Evolutionary conservation across 92 coral and sea anemone genomes (phyloP), one percentile per base, ranked within the genome.

Genomic region (Chrysogorgia sp.): DNA sequence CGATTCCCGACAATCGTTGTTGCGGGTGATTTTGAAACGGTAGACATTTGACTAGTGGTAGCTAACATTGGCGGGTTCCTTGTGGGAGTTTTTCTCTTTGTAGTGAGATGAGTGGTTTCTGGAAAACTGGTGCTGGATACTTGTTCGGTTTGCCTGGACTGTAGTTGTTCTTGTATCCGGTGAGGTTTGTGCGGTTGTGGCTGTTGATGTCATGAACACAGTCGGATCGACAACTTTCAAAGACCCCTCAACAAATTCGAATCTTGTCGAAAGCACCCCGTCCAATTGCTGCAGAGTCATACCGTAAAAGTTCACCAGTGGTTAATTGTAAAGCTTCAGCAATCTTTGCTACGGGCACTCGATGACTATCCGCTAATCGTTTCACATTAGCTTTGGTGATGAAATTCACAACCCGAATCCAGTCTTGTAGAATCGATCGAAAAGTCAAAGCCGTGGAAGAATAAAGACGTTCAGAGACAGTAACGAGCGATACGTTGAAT

Each of bases 371-470:
- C 33, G 79, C 48, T 10, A 72, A 26, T 1, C 33, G n/a, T 7
- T 53, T 35, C 47, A 53, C 25, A n/a, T 31, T 72, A 31, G 33
- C 33, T 20, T 10, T 13, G 13, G 63, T 72, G 58, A 72, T 72
- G 22, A 48, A 72, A 40, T 24, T 52, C 3, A 72, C 79, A 20
- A 72, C 64, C 7, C 35, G 40, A 26, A 72, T 72, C 79, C 79
- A 72, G 33, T 72, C 79, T 3, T 53, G 19, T 28, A 31, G 45
- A 72, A 72, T 34, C 22, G 49, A 58, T 56, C 21, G 65, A 35
- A 31, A 72, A 53, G 49, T 72, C 25, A n/a, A 31, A 5, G 79
- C 63, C 17, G 34, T 52, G 21, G 79, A 72, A 12, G 52, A 31
- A 25, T 56, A 41, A 2, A 72, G 65, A 8, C 0, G 10, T 34